Base-by-base conservation (phyloP, 2,797 vertebrate genomes). In the Fratercula arctica region DNA sequence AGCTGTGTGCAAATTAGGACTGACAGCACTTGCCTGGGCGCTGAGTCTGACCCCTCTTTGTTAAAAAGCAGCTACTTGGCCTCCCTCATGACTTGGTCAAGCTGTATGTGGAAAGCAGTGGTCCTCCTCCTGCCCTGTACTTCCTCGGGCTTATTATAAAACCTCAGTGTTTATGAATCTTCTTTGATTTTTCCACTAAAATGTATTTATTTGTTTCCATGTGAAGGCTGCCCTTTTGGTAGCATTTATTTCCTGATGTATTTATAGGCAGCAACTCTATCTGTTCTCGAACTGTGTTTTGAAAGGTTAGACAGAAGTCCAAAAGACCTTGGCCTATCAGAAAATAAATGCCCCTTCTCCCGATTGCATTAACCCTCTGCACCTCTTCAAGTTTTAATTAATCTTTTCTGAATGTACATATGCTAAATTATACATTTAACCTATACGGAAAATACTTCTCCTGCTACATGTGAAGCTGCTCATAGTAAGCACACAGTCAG, bases 251-350 rank as follows among this genome's bases (percentile, higher is more conserved):
- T 35, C 19, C 21, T 37, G 43, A 56, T 66, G 13, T 89, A 87
- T 96, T 95, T 93, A 89, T 85, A 95, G 56, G 31, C 48, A 87
- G 67, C 54, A 96, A 82, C 41, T 26, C 80, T 84, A 94, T 82
- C 86, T 88, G 20, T 69, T 76, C 77, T 79, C 46, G 66, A 75
- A 76, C 31, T 9, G 5, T 39, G 33, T 73, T 93, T 90, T 73
- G 70, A 94, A 93, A 89, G 39, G 90, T 95, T 70, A 96, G 70
- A 61, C 14, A 2, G 19, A 90, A 85, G 54, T 79, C 33, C 7
- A 2, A 56, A 85, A 69, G 13, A 84, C 39, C 59, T 78, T 57
- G 67, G 37, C 33, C 89, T 80, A 24, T 59, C 56, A 83, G 35
- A 59, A 83, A 48, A 48, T 31, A 67, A 85, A 60, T 41, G 28